phyloP scores from a whole-genome alignment of 2,888 invertebrate species.

The Oxytorus armatus region DNA sequence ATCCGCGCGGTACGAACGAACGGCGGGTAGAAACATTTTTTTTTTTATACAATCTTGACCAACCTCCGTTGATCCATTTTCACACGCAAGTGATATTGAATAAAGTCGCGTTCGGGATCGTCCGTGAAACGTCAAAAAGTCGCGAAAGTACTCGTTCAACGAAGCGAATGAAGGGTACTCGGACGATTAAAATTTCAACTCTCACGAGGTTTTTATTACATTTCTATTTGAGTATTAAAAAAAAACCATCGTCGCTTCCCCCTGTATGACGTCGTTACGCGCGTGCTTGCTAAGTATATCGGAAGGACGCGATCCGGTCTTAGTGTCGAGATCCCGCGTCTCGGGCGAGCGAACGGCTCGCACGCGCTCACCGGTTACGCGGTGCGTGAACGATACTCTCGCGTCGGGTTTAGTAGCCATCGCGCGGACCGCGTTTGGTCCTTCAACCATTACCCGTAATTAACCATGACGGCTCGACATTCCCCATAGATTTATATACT shows the following conservation, averaged over 20 bases:
- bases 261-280: not conserved
- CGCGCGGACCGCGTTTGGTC: constrained; percentile 64
- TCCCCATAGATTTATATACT: constrained; percentile 75
- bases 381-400: constrained; percentile 48
- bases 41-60: too few species aligned
- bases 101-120: too few species aligned
- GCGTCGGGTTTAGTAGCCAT: constrained; percentile 42
- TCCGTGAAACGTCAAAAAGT: too few species aligned
- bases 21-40: too few species aligned
- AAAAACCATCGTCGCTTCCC: not conserved
- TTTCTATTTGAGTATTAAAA: not conserved
- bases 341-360: not conserved
- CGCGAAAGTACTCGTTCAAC: too few species aligned
- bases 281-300: not conserved
- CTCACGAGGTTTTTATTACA: too few species aligned
- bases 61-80: too few species aligned
- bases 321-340: not conserved
- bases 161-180: too few species aligned
- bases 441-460: constrained; percentile 71
- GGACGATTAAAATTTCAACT: too few species aligned
- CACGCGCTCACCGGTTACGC: constrained; percentile 11
- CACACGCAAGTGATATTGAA: too few species aligned
- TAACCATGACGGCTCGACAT: constrained; percentile 73
- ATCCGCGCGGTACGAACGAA: not conserved
- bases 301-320: constrained; percentile 13